phyloP scores from a whole-genome alignment of 2,888 invertebrate species.

The Panopea generosa region DNA sequence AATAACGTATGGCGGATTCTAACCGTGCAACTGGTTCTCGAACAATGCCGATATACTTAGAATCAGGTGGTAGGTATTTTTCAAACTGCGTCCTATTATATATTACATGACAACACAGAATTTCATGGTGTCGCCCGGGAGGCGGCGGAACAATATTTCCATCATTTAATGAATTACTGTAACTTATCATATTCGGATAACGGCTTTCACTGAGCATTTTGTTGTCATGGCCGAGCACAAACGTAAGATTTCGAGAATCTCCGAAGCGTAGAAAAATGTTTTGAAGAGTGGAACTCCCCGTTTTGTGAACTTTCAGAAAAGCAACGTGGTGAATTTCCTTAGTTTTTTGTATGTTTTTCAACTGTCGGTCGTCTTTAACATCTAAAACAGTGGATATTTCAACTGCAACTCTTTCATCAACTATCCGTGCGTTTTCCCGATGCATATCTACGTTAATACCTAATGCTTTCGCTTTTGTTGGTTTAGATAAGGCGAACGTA shows the following conservation, averaged over 20 bases:
- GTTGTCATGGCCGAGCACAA: conserved; percentile 55
- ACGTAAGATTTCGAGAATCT: conserved; percentile 51
- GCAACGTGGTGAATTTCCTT: conserved; percentile 56
- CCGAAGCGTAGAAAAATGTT: conserved; percentile 66
- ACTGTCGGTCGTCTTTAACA: too few species aligned
- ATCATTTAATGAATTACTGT: conserved; percentile 12
- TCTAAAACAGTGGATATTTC: too few species aligned
- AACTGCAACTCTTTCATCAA: too few species aligned
- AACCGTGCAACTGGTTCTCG: conserved; percentile 63
- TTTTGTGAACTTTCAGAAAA: conserved; percentile 68
- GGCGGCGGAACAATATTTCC: conserved; percentile 62
- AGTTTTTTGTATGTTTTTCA: too few species aligned
- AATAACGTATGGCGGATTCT: conserved; percentile 57
- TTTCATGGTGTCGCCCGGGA: conserved; percentile 54
- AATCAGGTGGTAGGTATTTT: conserved; percentile 57
- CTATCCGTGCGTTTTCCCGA: too few species aligned
- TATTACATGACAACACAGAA: conserved; percentile 65
- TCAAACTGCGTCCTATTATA: conserved; percentile 57
- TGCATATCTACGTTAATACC: too few species aligned
- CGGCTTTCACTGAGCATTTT: conserved; percentile 23
- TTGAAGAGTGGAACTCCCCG: conserved; percentile 65
- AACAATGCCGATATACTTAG: conserved; percentile 63
- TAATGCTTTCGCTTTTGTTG: too few species aligned
- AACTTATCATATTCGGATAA: conserved; percentile 56
- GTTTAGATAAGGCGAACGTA: too few species aligned